Conservation (phyloP, 2,113 vertebrate genomes). For the Pachyramphus minor region DNA sequence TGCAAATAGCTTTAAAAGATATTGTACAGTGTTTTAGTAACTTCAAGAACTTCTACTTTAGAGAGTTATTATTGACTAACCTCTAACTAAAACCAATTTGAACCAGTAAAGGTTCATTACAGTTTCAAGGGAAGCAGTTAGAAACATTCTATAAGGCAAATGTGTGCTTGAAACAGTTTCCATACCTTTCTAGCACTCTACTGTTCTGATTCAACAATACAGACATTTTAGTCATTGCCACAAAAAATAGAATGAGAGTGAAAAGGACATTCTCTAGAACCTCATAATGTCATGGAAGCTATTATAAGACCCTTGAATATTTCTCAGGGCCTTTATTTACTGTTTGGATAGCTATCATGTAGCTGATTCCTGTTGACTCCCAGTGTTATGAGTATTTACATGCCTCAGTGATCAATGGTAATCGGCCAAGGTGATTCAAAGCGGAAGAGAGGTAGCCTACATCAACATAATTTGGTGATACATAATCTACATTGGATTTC, state of each 20-base stretch:
- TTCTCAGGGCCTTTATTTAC: neutral
- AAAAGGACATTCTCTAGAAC: neutral
- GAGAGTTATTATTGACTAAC: neutral
- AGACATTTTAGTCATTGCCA: neutral
- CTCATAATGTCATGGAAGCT: neutral
- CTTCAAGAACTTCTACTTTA: neutral
- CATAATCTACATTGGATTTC: neutral
- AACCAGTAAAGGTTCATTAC: neutral
- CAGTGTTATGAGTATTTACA: neutral
- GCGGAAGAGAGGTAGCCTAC: neutral
- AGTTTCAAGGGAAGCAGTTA: neutral
- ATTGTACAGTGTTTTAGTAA: neutral
- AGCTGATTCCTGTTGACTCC: neutral
- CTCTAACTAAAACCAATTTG: neutral
- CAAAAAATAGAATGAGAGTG: neutral
- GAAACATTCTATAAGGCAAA: neutral
- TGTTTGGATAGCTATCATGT: neutral
- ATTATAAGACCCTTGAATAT: neutral
- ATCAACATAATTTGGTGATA: neutral
- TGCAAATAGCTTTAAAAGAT: neutral
- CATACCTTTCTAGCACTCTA: neutral
- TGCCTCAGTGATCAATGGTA: neutral
- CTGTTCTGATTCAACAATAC: neutral
- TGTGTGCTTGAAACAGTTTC: neutral
- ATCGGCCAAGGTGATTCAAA: neutral